phyloP scores from a whole-genome alignment of 2,113 vertebrate species.

The Pampusana beccarii region DNA sequence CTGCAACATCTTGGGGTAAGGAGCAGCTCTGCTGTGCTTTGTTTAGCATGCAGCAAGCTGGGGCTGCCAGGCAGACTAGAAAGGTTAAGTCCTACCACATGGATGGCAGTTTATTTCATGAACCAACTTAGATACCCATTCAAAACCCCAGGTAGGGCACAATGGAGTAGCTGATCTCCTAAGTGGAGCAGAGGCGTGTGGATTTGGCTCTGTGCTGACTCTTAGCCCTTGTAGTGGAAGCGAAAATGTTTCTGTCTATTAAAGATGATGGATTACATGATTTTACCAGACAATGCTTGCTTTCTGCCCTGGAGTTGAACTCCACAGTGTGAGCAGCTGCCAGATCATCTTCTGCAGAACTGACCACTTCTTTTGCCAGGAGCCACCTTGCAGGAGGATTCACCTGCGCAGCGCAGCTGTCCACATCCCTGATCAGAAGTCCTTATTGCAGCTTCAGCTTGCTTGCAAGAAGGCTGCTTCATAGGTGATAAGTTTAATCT shows the following conservation, averaged over 20 bases:
- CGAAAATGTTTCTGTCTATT: neutral
- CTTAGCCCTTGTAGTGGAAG: neutral
- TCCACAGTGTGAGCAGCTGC: neutral
- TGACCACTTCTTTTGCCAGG: neutral
- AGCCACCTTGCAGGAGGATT: neutral
- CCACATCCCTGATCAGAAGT: neutral
- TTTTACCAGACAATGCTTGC: neutral
- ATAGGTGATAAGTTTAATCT: slow-evolving; percentile 20
- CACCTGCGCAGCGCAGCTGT: neutral
- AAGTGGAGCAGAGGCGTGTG: accelerated
- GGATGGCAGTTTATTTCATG: neutral
- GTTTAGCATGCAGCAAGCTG: neutral
- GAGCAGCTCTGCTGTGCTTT: neutral
- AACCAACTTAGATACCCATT: neutral
- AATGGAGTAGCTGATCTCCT: neutral
- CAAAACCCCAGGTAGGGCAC: neutral
- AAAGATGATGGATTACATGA: neutral
- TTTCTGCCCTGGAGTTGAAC: neutral
- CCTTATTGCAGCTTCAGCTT: neutral
- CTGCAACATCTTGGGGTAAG: no score
- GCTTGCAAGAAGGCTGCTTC: neutral
- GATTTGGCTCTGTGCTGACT: neutral
- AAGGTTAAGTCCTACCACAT: neutral
- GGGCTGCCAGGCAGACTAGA: neutral
- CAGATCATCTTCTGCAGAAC: neutral